These are phyloP conservation scores for Masticophis lateralis DNA, from an alignment of 2,797 vertebrate species.

Conservation along the genomic window DNA sequence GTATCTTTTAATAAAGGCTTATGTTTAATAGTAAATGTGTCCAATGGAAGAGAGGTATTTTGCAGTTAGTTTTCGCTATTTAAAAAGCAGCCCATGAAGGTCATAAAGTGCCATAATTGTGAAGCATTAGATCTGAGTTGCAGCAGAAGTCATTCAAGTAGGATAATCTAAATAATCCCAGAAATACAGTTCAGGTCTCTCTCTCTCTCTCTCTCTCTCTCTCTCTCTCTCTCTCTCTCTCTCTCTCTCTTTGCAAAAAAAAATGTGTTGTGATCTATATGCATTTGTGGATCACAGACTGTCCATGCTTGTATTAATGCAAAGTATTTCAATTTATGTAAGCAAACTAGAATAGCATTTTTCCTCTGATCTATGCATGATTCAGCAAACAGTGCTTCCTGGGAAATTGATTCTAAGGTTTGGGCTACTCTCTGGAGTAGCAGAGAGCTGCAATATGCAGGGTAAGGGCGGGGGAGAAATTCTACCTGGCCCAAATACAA, in stretches of 20 bases:
- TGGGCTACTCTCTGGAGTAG: background rate
- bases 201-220: too few relatives aligned
- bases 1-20: background rate
- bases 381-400: background rate
- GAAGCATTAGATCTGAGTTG: background rate
- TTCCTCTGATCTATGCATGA: background rate
- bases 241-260: background rate
- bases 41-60: background rate
- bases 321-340: background rate
- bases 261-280: background rate
- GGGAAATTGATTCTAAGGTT: background rate
- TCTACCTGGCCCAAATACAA: background rate
- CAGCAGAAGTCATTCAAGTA: background rate
- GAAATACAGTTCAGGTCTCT: background rate
- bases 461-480: background rate
- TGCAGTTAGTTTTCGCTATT: background rate
- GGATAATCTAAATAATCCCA: background rate
- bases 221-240: too few relatives aligned
- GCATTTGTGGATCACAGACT: background rate
- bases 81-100: background rate
- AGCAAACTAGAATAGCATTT: background rate
- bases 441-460: background rate
- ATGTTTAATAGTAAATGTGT: background rate
- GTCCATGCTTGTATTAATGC: background rate
- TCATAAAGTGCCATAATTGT: background rate